phyloP scores from a whole-genome alignment of 2,113 vertebrate species.

The Centrocercus urophasianus region DNA sequence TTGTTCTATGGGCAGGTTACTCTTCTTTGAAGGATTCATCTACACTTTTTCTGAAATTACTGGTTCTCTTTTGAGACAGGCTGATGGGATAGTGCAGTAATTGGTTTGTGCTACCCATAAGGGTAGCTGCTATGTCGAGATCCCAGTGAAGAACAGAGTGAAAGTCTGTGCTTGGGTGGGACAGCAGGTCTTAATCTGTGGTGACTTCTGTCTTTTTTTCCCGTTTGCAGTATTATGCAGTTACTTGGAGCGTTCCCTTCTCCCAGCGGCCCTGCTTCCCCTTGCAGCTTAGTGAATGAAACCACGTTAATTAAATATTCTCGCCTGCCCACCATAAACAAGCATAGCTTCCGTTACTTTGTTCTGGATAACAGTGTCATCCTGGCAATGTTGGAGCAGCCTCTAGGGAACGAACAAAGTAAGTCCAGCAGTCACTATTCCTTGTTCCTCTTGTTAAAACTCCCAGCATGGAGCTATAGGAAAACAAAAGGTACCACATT shows the following conservation, averaged over 20 bases:
- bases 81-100: neutral
- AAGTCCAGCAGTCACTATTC: constrained; percentile 67
- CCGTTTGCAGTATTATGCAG: constrained; percentile 91
- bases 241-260: constrained; percentile 94
- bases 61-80: neutral
- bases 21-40: neutral
- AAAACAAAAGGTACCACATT: neutral
- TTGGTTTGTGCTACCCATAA: neutral
- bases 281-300: constrained; percentile 96
- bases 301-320: constrained; percentile 92
- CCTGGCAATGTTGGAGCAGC: constrained; percentile 95
- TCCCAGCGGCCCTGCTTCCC: constrained; percentile 93
- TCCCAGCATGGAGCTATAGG: neutral
- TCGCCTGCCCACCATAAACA: constrained; percentile 89
- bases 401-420: constrained; percentile 97
- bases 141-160: neutral
- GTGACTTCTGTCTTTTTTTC: neutral
- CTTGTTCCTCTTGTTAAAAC: neutral
- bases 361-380: constrained; percentile 96
- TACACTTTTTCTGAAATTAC: neutral
- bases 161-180: neutral
- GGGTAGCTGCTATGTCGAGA: neutral
- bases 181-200: neutral
- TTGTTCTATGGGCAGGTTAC: neutral
- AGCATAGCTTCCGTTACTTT: constrained; percentile 94